Conservation (phyloP, 2,113 vertebrate genomes). For the Oncorhynchus gorbuscha region DNA sequence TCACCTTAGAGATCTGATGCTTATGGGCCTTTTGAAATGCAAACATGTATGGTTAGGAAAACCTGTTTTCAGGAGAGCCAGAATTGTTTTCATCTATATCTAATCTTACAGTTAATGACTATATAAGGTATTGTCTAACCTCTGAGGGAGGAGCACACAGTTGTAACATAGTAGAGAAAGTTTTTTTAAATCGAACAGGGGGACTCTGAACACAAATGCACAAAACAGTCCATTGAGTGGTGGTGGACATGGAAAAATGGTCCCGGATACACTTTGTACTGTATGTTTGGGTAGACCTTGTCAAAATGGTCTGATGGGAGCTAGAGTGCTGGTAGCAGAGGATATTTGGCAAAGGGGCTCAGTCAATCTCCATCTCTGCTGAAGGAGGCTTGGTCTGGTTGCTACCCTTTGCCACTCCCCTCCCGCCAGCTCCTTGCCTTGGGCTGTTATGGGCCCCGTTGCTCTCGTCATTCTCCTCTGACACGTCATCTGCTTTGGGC, state of each 20-base stretch:
- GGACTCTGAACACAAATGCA: conserved; percentile 45
- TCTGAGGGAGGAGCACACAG: conserved; percentile 52
- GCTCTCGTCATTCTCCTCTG: conserved; percentile 76
- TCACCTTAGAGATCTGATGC: conserved; percentile 27
- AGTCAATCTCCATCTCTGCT: conserved; percentile 94
- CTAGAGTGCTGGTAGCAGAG: conserved; percentile 37
- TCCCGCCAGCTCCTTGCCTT: conserved; percentile 73
- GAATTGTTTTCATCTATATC: conserved; percentile 47
- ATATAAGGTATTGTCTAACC: conserved; percentile 45
- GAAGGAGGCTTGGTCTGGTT: conserved; percentile 78
- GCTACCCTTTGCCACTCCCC: conserved; percentile 71
- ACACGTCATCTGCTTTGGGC: conserved; percentile 78
- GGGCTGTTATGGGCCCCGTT: conserved; percentile 80
- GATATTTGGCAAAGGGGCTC: conserved; percentile 49
- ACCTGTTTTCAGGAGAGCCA: conserved; percentile 32
- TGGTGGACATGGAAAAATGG: conserved; percentile 51
- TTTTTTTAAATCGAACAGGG: conserved; percentile 26
- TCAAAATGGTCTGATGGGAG: conserved; percentile 40
- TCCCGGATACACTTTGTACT: conserved; percentile 35
- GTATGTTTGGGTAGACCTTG: conserved; percentile 38
- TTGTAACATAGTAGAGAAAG: conserved; percentile 50
- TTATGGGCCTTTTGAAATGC: conserved; percentile 48
- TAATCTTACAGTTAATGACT: conserved; percentile 26
- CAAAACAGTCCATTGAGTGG: conserved; percentile 41
- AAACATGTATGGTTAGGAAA: conserved; percentile 40